These are phyloP conservation scores for Azemiops feae DNA, from an alignment of 2,113 vertebrate genomes.

Conservation along the genomic window DNA sequence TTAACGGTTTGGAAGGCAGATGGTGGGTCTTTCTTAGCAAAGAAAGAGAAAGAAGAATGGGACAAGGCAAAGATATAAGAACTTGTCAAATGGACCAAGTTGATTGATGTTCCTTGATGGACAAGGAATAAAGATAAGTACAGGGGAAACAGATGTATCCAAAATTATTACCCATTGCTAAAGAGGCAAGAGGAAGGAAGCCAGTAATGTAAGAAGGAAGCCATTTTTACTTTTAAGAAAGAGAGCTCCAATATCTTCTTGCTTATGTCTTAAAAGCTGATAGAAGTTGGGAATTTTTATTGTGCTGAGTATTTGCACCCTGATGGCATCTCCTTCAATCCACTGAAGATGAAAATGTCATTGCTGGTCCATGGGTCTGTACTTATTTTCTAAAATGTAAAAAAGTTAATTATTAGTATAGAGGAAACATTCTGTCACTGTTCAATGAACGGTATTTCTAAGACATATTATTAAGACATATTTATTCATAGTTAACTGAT, in stretches of 20 bases:
- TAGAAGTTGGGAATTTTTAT: constrained; percentile 35
- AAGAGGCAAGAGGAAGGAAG: constrained; percentile 38
- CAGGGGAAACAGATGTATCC: constrained; percentile 42
- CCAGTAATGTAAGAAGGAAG: constrained; percentile 38
- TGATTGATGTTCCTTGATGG: constrained; percentile 32
- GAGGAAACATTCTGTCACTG: not conserved
- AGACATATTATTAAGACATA: not conserved
- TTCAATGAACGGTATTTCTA: not conserved
- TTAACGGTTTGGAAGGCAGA: not conserved
- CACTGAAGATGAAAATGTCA: not conserved
- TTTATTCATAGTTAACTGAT: not conserved
- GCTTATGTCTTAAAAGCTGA: constrained; percentile 25
- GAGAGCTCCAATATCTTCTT: constrained; percentile 41
- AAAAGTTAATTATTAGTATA: not conserved
- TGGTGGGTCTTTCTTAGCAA: constrained; percentile 3
- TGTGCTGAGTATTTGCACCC: constrained; percentile 16
- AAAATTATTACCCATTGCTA: constrained; percentile 47
- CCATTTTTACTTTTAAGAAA: constrained; percentile 54
- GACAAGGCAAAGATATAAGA: constrained; percentile 29
- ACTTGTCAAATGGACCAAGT: constrained; percentile 6
- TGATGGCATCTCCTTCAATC: constrained; percentile 9
- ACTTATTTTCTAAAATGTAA: not conserved
- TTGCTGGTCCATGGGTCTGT: not conserved
- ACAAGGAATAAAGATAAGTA: constrained; percentile 47
- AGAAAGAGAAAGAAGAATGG: constrained; percentile 30